Evolutionary conservation across 2,113 vertebrate species (phyloP).

Genomic region (Tursiops truncatus): DNA sequence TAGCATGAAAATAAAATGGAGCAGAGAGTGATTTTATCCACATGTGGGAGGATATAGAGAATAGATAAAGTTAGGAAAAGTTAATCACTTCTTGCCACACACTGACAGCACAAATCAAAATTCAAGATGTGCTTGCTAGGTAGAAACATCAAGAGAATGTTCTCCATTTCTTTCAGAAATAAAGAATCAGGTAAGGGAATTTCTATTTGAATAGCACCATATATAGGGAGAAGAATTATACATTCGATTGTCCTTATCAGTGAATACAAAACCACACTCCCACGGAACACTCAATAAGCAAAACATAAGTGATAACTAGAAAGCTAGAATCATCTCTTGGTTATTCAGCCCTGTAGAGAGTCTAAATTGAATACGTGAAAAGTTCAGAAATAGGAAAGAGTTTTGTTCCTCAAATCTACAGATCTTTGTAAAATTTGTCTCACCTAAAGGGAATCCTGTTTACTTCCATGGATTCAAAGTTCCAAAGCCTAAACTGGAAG

Average conservation of each 20-base stretch:
- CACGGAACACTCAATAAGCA: not conserved
- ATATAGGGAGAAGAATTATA: not conserved
- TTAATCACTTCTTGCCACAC: slow-evolving; percentile 1
- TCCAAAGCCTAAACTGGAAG: not conserved
- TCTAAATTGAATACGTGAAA: not conserved
- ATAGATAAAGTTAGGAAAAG: slow-evolving; percentile 2
- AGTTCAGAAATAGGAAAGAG: not conserved
- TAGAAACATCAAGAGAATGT: not conserved
- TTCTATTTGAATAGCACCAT: not conserved
- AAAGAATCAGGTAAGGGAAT: not conserved
- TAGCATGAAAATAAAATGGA: slow-evolving; percentile 49
- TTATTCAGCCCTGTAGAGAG: not conserved
- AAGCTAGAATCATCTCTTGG: not conserved
- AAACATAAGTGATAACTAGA: not conserved
- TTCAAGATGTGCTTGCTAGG: not conserved
- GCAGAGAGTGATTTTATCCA: not conserved
- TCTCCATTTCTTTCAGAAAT: not conserved
- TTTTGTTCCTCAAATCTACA: not conserved
- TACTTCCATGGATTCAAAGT: not conserved
- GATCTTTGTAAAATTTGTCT: not conserved
- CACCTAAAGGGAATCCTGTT: not conserved
- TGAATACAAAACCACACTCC: not conserved
- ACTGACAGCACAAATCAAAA: slow-evolving; percentile 24
- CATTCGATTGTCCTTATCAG: not conserved
- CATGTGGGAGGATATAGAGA: not conserved